Evolutionary conservation across 30 jellyfish, hydroid and myxozoan species (phyloP).

Genomic region (Turritopsis rubra): DNA sequence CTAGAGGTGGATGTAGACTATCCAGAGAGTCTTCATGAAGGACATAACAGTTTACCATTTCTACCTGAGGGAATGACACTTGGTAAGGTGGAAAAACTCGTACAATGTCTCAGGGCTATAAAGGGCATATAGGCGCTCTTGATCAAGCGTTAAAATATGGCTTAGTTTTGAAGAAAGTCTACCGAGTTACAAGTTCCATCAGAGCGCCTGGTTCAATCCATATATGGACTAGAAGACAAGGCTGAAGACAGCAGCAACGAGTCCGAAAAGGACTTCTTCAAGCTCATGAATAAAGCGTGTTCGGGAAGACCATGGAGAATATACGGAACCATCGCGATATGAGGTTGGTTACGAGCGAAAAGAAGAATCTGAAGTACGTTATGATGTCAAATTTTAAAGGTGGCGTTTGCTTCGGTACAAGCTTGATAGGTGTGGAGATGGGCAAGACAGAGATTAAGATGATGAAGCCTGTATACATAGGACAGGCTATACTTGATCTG

Average conservation of each 20-base stretch:
- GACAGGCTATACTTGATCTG: constrained; percentile 21
- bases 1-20: constrained; percentile 30
- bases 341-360: constrained; percentile 9
- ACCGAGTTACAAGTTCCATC: constrained; percentile 19
- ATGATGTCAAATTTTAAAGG: background rate
- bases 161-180: constrained; percentile 4
- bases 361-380: constrained; percentile 1
- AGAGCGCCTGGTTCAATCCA: constrained; percentile 25
- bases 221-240: constrained; percentile 14
- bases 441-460: background rate
- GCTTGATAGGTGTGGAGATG: constrained; percentile 23
- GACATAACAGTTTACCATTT: constrained; percentile 16
- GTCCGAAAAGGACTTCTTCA: constrained; percentile 33
- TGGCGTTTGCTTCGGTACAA: constrained; percentile 10
- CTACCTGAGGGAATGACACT: constrained; percentile 21
- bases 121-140: background rate
- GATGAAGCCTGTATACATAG: constrained; percentile 30
- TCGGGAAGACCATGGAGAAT: constrained; percentile 41
- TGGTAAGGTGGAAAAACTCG: constrained; percentile 26
- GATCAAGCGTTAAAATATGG: background rate
- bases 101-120: background rate
- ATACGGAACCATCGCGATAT: constrained; percentile 2
- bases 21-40: constrained; percentile 22
- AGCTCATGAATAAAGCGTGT: constrained; percentile 39
- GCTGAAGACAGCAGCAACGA: constrained; percentile 23